Evolutionary conservation across 2,888 invertebrate genomes (phyloP).

Genomic region (Erebia aethiops): DNA sequence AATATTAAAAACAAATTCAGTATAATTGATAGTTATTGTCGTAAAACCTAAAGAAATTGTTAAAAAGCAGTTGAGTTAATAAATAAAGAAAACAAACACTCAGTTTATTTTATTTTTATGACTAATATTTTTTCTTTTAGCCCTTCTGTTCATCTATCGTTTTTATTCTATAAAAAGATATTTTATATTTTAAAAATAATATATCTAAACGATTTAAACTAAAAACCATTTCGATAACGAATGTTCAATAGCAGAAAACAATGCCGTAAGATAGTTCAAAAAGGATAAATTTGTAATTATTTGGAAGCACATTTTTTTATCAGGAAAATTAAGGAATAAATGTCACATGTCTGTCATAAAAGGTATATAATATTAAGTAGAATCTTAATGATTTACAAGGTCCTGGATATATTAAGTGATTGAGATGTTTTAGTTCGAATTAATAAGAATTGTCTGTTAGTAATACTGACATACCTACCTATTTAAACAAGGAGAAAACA

Average conservation of each 20-base stretch:
- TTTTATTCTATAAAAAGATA: slow-evolving; percentile 4
- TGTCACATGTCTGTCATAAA: background rate
- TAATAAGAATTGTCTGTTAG: background rate
- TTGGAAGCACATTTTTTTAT: background rate
- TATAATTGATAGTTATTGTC: background rate
- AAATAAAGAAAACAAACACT: slow-evolving; percentile 19
- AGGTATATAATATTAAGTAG: background rate
- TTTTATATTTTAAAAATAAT: background rate
- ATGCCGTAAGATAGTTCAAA: background rate
- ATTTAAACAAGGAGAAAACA: background rate
- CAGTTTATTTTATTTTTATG: slow-evolving; percentile 35
- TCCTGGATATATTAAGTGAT: background rate
- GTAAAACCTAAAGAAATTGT: slow-evolving; percentile 8
- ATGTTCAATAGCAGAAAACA: background rate
- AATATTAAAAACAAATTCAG: background rate
- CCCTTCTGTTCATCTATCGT: slow-evolving; percentile 21
- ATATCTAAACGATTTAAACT: background rate
- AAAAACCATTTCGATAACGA: background rate
- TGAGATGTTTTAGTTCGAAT: background rate
- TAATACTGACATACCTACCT: background rate
- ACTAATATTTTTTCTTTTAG: slow-evolving; percentile 34
- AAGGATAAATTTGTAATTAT: background rate
- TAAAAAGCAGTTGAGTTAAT: slow-evolving; percentile 16
- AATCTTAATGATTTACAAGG: background rate
- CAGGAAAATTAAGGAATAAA: background rate